Base-by-base conservation (phyloP, 2,797 vertebrate species). In the Podargus strigoides region DNA sequence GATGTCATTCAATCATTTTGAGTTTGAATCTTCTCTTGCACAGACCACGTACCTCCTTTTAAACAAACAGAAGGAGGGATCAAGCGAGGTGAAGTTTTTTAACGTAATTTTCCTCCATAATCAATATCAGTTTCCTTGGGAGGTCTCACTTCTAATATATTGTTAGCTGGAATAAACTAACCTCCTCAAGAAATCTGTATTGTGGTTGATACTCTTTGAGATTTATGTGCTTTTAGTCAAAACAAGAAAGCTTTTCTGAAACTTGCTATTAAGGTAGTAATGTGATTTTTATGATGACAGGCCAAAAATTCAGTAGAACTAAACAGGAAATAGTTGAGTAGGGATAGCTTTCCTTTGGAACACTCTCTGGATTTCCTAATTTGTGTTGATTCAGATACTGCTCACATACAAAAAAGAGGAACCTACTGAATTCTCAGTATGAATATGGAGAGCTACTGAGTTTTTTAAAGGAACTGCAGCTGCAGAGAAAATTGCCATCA, bases 401-500 rank as follows among this genome's bases (percentile, higher is more conserved):
- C 32, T 72, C 17, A 30, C 27, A 69, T 9, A 49, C 22, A 60
- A 46, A 83, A 53, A n/a, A 47, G 60, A 93, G 28, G n/a, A 69
- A 42, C 32, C 39, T 68, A 41, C 36, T 63, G 73, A 91, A 67
- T 92, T 82, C 50, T 80, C 46, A 60, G 19, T 36, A 27, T 7
- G 42, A 80, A 91, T 74, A 85, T 39, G 30, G 42, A 91, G 64
- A 73, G 67, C 24, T 58, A 55, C 72, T 55, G 73, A 64, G 17
- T 47, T 47, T 47, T 84, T 77, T 42, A 63, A 89, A 79, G 76
- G 56, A 93, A 89, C 66, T 90, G 87, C 75, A 92, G 87, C 76
- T 76, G 67, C 91, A 93, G 90, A 90, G 58, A 92, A 89, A 91
- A 96, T 78, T 89, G 55, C 68, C 85, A 69, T 83, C 16, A 1